phyloP scores from a whole-genome alignment of 2,888 invertebrate genomes.

The Pammene fasciana region DNA sequence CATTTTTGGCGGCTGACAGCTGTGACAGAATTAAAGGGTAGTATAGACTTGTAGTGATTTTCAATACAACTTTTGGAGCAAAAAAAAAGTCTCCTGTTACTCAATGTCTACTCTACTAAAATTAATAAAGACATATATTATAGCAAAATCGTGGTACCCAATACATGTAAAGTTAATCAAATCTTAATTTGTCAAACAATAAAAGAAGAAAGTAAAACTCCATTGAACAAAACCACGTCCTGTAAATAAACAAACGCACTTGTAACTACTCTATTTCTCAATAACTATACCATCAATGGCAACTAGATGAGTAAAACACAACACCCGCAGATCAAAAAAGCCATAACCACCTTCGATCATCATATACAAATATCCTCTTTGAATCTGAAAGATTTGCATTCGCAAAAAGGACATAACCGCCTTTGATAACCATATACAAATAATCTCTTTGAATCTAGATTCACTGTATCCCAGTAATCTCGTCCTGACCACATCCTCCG shows the following conservation, averaged over 20 bases:
- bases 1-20: too few relatives aligned
- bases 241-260: slow-evolving; percentile 3
- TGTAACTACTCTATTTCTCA: slow-evolving; percentile 2
- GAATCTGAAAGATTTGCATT: background rate
- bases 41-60: too few relatives aligned
- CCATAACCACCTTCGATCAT: background rate
- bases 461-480: slow-evolving; percentile 27
- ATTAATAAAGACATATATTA: too few relatives aligned
- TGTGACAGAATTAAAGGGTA: too few relatives aligned
- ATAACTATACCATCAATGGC: background rate
- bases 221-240: slow-evolving; percentile 6
- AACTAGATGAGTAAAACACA: background rate
- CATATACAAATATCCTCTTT: background rate
- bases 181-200: too few relatives aligned
- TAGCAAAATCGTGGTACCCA: too few relatives aligned
- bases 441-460: background rate
- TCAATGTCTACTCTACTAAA: too few relatives aligned
- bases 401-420: background rate
- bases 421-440: background rate
- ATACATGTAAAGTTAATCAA: too few relatives aligned
- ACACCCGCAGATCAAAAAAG: background rate
- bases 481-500: slow-evolving; percentile 40
- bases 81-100: too few relatives aligned
- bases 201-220: too few relatives aligned
- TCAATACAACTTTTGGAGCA: too few relatives aligned